Conservation (phyloP, 2,888 invertebrate genomes). For the Pseudanteris insignis region DNA sequence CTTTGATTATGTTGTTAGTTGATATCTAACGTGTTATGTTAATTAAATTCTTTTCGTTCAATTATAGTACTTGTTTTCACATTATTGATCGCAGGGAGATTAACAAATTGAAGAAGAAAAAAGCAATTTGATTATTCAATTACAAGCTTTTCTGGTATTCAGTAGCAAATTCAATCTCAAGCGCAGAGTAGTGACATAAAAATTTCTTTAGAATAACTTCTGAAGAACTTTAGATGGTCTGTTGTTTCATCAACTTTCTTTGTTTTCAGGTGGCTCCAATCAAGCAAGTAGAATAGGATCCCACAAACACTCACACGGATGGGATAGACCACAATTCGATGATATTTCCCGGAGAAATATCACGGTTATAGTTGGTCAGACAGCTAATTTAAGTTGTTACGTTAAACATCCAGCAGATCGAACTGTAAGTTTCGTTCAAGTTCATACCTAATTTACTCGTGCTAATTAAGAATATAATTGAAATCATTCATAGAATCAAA, state of each 20-base stretch:
- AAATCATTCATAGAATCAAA: no score
- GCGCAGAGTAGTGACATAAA: background rate
- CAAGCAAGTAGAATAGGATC: conserved; percentile 62
- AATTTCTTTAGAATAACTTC: background rate
- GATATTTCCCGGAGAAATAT: conserved; percentile 85
- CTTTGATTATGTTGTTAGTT: no score
- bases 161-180: no score
- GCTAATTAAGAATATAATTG: no score
- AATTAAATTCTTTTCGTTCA: no score
- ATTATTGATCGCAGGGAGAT: no score
- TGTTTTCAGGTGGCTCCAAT: conserved; percentile 57
- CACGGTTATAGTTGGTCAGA: conserved; percentile 85
- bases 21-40: no score
- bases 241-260: background rate
- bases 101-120: no score
- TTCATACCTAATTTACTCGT: no score
- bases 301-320: conserved; percentile 63
- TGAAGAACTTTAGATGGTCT: background rate
- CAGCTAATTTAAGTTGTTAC: conserved; percentile 80
- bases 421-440: conserved; percentile 72
- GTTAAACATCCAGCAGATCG: conserved; percentile 88
- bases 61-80: no score
- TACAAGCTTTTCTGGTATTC: no score
- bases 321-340: conserved; percentile 83
- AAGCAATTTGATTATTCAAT: no score